These are phyloP conservation scores for Loripinus fragilis DNA, from an alignment of 2,888 invertebrate species.

Conservation along the genomic window DNA sequence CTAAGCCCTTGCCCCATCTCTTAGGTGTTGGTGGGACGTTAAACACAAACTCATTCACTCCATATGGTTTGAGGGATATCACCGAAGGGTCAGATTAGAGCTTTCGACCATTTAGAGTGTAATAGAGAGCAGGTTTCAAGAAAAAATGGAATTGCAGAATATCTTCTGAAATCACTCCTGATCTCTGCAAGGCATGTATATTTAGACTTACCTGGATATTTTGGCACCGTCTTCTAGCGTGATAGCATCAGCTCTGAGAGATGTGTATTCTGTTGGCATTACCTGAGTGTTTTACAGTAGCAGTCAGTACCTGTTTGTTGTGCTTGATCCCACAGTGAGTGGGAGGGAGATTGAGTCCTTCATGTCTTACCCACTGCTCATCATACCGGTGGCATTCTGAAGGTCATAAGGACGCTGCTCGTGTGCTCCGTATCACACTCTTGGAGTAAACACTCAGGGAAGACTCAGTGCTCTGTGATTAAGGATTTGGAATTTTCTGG, in stretches of 20 bases:
- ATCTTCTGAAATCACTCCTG: neutral
- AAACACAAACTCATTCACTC: too few species aligned
- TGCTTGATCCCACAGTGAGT: constrained; percentile 5
- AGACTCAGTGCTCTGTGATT: too few species aligned
- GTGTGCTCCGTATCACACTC: neutral
- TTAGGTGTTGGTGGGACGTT: too few species aligned
- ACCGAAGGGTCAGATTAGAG: too few species aligned
- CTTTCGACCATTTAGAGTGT: too few species aligned
- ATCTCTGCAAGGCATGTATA: neutral
- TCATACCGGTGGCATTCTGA: neutral
- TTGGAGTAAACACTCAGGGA: neutral
- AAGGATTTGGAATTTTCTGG: neutral
- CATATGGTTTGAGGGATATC: too few species aligned
- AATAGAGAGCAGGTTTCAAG: too few species aligned
- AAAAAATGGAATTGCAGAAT: too few species aligned
- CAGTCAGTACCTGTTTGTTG: neutral
- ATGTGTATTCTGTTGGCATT: constrained; percentile 5
- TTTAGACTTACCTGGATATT: constrained; percentile 1
- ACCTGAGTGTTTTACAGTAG: constrained; percentile 28
- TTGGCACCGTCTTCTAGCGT: constrained; percentile 6
- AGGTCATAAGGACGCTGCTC: constrained; percentile 17
- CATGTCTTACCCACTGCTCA: constrained; percentile 3
- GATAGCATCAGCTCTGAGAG: constrained; percentile 2
- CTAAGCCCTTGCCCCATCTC: too few species aligned
- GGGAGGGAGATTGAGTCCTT: constrained; percentile 16